Conservation (phyloP, 2,113 vertebrate genomes). For the Sinocyclocheilus maitianheensis region DNA sequence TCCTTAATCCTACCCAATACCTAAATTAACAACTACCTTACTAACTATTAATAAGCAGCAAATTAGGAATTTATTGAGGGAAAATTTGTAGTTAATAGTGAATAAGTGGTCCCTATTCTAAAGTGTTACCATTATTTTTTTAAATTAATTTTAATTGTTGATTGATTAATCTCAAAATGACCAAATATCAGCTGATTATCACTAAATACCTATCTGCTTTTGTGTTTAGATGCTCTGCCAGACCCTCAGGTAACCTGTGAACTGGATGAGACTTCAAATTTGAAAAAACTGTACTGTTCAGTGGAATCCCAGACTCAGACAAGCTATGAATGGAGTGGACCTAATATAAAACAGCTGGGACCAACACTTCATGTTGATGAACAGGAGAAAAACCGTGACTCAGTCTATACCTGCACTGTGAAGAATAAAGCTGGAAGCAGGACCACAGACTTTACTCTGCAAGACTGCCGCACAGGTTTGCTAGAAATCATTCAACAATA, state of each 20-base stretch:
- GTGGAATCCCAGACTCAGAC: not conserved
- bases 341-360: not conserved
- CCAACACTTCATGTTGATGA: not conserved
- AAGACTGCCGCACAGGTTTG: not conserved
- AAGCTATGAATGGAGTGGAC: not conserved
- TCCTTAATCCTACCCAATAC: too few relatives aligned
- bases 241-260: slow-evolving; percentile 16
- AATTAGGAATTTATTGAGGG: too few relatives aligned
- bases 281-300: slow-evolving; percentile 8
- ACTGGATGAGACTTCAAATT: not conserved
- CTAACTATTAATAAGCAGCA: too few relatives aligned
- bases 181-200: not conserved
- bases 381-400: not conserved
- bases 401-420: slow-evolving; percentile 18
- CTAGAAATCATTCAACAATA: not conserved
- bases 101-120: too few relatives aligned
- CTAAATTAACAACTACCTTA: too few relatives aligned
- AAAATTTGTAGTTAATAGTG: too few relatives aligned
- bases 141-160: not conserved
- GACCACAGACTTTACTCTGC: not conserved
- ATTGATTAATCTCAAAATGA: not conserved
- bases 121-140: too few relatives aligned
- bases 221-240: not conserved
- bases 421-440: not conserved
- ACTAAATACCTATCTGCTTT: not conserved